Evolutionary conservation across 2,797 vertebrate genomes (phyloP).

Genomic region (Pyrocephalus nanus): DNA sequence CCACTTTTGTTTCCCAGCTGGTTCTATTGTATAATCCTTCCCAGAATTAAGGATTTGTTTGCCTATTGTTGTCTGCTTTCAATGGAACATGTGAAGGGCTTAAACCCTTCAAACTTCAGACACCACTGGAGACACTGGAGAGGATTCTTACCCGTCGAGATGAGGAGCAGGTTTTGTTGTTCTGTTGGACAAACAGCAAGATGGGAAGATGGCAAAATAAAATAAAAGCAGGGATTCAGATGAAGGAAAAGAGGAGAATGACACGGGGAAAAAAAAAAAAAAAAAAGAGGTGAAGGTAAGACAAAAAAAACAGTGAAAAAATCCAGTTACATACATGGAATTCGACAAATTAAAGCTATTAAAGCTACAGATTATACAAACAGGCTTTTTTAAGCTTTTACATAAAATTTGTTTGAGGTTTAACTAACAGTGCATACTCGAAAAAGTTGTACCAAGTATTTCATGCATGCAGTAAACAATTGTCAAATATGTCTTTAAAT

Average conservation of each 20-base stretch:
- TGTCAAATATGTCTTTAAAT: not conserved
- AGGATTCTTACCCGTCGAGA: constrained; percentile 89
- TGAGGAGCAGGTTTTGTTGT: constrained; percentile 96
- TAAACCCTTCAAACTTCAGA: not conserved
- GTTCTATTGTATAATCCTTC: not conserved
- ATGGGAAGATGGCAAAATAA: constrained; percentile 59
- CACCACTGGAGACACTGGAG: not conserved
- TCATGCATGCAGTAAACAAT: constrained; percentile 49
- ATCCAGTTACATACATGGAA: constrained; percentile 43
- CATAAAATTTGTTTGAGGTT: not conserved
- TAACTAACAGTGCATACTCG: not conserved
- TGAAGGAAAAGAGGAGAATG: constrained; percentile 71
- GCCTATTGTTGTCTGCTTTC: not conserved
- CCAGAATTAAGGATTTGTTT: not conserved
- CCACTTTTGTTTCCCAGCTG: not conserved
- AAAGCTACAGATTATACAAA: not conserved
- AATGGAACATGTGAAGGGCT: not conserved
- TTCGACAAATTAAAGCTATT: not conserved
- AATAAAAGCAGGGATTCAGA: constrained; percentile 72
- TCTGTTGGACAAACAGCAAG: constrained; percentile 80
- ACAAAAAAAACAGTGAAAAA: constrained; percentile 69
- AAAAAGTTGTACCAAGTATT: not conserved
- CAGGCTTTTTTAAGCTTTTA: not conserved
- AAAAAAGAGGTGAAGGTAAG: constrained; percentile 66
- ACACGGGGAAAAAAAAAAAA: constrained; percentile 50